phyloP scores from a whole-genome alignment of 2,797 vertebrate genomes.

The Ceyx erithaca region DNA sequence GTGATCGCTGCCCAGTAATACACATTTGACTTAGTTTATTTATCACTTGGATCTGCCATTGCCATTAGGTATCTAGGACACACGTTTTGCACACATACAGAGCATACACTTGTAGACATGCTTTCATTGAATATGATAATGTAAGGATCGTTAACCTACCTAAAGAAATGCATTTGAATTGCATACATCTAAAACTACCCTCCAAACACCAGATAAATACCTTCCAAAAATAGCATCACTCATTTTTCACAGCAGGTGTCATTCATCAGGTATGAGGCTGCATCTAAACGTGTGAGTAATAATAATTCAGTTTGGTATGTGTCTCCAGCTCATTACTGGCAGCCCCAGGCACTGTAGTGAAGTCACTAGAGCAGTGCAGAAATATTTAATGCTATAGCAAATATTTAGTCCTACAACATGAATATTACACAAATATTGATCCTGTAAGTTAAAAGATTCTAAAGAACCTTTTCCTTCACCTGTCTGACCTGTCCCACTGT shows the following conservation, averaged over 20 bases:
- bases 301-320: conserved; percentile 34
- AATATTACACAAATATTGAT: conserved; percentile 53
- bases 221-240: conserved; percentile 60
- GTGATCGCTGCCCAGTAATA: not conserved
- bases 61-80: conserved; percentile 60
- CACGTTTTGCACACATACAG: not conserved
- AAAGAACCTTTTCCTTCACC: not conserved
- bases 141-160: not conserved
- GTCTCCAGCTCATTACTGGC: conserved; percentile 48
- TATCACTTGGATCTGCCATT: conserved; percentile 27
- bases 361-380: not conserved
- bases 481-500: not conserved
- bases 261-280: conserved; percentile 65
- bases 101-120: not conserved
- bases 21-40: conserved; percentile 34
- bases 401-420: conserved; percentile 41
- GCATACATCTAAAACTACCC: conserved; percentile 19
- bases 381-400: conserved; percentile 56
- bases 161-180: conserved; percentile 45
- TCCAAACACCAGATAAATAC: conserved; percentile 61
- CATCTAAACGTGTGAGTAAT: conserved; percentile 58
- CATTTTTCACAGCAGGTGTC: conserved; percentile 50
- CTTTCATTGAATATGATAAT: conserved; percentile 56
- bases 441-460: not conserved
- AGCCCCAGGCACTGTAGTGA: conserved; percentile 10